Percentiles rank a stretch among this genome's conserved stretches.
Evolutionary conservation across 2,888 invertebrate genomes (phyloP).

Genomic region (Clusia tigrina): DNA sequence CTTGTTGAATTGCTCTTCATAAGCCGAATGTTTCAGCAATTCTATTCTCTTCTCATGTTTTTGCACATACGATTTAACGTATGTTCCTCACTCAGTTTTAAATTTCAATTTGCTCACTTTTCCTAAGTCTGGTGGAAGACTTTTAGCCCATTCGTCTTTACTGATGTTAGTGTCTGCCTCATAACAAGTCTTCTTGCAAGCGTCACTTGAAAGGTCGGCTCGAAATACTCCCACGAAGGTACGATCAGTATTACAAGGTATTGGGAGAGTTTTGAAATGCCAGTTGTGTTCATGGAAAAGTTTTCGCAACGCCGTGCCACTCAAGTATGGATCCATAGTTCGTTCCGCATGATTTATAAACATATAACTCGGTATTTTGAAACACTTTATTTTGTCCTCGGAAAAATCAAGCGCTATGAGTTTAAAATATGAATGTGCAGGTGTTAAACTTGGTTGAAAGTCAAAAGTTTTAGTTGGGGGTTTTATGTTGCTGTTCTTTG

Average conservation of each 20-base stretch:
- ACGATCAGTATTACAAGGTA: slow-evolving; percentile 40
- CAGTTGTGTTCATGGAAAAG: slow-evolving; percentile 37
- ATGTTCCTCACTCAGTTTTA: slow-evolving; percentile 31
- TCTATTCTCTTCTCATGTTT: slow-evolving; percentile 8
- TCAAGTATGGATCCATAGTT: slow-evolving; percentile 48
- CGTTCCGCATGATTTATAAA: slow-evolving; percentile 48
- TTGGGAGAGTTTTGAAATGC: slow-evolving; percentile 41
- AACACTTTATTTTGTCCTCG: slow-evolving; percentile 21
- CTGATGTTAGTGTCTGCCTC: slow-evolving; percentile 46
- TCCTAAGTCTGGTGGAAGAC: slow-evolving; percentile 33
- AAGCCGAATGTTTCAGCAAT: too few relatives aligned
- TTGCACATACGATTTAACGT: slow-evolving; percentile 31
- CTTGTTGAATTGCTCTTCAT: too few relatives aligned
- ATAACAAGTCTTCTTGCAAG: slow-evolving; percentile 28
- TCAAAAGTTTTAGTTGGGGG: slow-evolving; percentile 34
- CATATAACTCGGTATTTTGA: slow-evolving; percentile 51
- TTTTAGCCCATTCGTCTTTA: slow-evolving; percentile 47
- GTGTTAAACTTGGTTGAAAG: slow-evolving; percentile 55
- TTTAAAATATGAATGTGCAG: slow-evolving; percentile 53
- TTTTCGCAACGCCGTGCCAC: slow-evolving; percentile 39
- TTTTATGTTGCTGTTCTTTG: slow-evolving; percentile 30
- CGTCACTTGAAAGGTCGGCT: too few relatives aligned
- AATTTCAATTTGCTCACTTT: slow-evolving; percentile 30
- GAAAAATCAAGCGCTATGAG: slow-evolving; percentile 44
- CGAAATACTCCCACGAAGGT: slow-evolving; percentile 47